phyloP scores from a whole-genome alignment of 2,797 vertebrate genomes.

The Sandelia bainsii region DNA sequence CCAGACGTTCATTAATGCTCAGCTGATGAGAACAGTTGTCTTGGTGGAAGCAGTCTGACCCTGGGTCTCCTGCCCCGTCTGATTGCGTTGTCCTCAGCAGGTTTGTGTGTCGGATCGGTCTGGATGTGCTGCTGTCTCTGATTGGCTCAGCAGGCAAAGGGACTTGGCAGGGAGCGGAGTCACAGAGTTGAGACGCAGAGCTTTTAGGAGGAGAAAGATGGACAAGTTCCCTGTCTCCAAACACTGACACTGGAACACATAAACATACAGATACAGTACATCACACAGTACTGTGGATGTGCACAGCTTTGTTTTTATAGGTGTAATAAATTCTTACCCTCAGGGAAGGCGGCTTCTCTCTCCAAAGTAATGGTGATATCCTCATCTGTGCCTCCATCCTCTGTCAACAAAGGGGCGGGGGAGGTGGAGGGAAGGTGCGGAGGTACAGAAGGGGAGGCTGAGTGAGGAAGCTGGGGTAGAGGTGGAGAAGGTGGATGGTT shows the following conservation, averaged over 20 bases:
- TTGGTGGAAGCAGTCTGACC: conserved; percentile 50
- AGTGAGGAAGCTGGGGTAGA: conserved; percentile 53
- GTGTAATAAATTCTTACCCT: conserved; percentile 78
- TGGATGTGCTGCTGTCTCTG: conserved; percentile 63
- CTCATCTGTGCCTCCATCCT: conserved; percentile 76
- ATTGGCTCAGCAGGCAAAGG: conserved; percentile 68
- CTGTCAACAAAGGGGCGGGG: conserved; percentile 53
- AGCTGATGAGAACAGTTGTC: conserved; percentile 57
- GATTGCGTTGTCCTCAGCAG: conserved; percentile 70
- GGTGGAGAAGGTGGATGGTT: conserved; percentile 63
- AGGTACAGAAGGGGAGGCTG: conserved; percentile 50
- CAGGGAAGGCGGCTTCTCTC: conserved; percentile 78
- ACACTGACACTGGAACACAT: conserved; percentile 83
- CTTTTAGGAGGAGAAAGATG: conserved; percentile 78
- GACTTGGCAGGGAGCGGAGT: conserved; percentile 80
- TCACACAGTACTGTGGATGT: not conserved
- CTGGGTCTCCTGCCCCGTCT: conserved; percentile 64
- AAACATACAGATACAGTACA: not conserved
- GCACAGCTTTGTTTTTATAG: not conserved
- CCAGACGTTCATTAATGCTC: conserved; percentile 70
- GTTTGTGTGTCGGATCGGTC: conserved; percentile 57
- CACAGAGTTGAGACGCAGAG: conserved; percentile 75
- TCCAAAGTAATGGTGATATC: conserved; percentile 78
- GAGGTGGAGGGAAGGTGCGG: conserved; percentile 56
- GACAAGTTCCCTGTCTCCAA: conserved; percentile 80